These are phyloP conservation scores for Zygaena filipendulae DNA, from an alignment of 2,888 invertebrate genomes.

Conservation along the genomic window DNA sequence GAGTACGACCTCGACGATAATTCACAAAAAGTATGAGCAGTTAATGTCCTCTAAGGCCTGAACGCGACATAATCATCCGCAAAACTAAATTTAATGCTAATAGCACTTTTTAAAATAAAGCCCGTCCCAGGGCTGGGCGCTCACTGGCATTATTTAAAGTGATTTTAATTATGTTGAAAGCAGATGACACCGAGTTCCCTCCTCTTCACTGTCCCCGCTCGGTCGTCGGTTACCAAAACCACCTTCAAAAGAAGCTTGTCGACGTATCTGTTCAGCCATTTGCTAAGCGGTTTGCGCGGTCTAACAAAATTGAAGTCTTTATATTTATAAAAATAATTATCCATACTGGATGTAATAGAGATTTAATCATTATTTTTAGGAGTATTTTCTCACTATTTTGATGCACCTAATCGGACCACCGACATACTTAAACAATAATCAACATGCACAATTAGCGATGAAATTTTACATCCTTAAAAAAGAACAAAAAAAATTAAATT, in stretches of 20 bases:
- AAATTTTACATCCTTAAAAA: no score
- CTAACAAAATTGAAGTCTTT: no score
- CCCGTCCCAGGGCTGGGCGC: slow-evolving; percentile 49
- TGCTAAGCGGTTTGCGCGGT: no score
- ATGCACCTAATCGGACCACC: no score
- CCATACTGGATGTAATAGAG: no score
- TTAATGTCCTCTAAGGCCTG: slow-evolving; percentile 55
- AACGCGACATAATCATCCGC: slow-evolving; percentile 62
- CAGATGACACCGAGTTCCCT: slow-evolving; percentile 63
- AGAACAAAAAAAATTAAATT: no score
- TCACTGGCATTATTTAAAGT: slow-evolving; percentile 65
- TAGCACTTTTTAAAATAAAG: slow-evolving; percentile 66
- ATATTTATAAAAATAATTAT: no score
- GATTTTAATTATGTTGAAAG: slow-evolving; percentile 69
- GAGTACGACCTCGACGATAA: slow-evolving; percentile 54
- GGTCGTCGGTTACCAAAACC: slow-evolving; percentile 24
- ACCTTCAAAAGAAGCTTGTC: slow-evolving; percentile 24
- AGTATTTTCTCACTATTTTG: no score
- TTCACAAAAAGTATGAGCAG: slow-evolving; percentile 63
- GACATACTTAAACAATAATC: no score
- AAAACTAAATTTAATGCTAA: slow-evolving; percentile 68
- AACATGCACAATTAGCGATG: no score
- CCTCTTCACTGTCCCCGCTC: slow-evolving; percentile 55
- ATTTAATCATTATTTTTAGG: no score
- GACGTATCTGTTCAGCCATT: no score